phyloP scores from a whole-genome alignment of 2,113 vertebrate genomes.

The Thermophis baileyi region DNA sequence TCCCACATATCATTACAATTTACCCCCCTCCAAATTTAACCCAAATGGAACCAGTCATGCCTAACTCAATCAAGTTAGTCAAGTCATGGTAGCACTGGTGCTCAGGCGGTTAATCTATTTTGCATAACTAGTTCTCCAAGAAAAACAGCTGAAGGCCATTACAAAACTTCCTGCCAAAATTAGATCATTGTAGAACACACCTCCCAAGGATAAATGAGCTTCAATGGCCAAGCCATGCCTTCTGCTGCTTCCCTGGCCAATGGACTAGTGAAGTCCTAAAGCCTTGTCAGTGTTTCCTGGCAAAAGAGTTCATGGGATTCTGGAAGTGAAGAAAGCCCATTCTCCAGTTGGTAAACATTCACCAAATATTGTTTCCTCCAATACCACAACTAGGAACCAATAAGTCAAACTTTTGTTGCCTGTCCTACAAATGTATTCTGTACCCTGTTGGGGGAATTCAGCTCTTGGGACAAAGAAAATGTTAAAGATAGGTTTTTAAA shows the following conservation, averaged over 20 bases:
- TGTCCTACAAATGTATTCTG: not conserved
- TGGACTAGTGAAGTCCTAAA: not conserved
- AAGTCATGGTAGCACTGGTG: not conserved
- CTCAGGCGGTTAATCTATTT: not conserved
- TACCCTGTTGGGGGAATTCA: not conserved
- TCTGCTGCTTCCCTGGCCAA: not conserved
- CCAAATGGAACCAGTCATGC: not conserved
- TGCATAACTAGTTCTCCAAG: not conserved
- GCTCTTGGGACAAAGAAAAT: not conserved
- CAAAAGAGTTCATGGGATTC: not conserved
- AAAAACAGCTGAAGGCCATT: not conserved
- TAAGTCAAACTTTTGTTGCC: not conserved
- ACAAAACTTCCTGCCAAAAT: not conserved
- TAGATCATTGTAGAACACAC: not conserved
- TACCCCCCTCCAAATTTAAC: not conserved
- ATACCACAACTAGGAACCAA: not conserved
- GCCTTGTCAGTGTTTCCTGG: not conserved
- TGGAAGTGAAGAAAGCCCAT: not conserved
- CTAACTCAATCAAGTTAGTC: not conserved
- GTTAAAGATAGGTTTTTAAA: not conserved
- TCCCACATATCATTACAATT: not conserved
- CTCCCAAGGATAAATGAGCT: not conserved
- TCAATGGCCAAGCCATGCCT: not conserved
- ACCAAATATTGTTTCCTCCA: not conserved
- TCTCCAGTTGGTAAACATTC: not conserved